Percentiles rank a stretch among this genome's conserved stretches.
phyloP scores from a whole-genome alignment of 2,113 vertebrate species.

The Nettapus auritus region DNA sequence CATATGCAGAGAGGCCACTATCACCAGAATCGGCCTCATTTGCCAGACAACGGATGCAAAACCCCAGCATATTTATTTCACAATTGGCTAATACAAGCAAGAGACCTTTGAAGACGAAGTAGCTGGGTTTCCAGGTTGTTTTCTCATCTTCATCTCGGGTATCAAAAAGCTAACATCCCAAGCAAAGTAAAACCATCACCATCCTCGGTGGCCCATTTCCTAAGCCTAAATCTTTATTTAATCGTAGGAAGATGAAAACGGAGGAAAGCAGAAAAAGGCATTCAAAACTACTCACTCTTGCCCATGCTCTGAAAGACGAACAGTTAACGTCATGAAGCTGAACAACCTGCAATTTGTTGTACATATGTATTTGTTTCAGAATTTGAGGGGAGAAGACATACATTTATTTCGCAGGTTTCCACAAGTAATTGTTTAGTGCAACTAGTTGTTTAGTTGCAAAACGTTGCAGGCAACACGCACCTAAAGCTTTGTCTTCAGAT shows the following conservation, averaged over 20 bases:
- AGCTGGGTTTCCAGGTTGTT: not conserved
- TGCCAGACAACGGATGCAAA: conserved; percentile 26
- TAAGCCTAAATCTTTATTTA: not conserved
- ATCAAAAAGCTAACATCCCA: not conserved
- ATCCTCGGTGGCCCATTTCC: not conserved
- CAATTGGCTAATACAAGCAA: not conserved
- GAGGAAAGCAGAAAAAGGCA: not conserved
- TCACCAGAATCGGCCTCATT: not conserved
- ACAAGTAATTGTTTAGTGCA: not conserved
- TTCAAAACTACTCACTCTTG: not conserved
- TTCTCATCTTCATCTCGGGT: not conserved
- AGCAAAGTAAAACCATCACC: not conserved
- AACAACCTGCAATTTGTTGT: not conserved
- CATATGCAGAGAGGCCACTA: not conserved
- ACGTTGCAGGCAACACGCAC: not conserved
- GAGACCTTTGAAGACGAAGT: not conserved
- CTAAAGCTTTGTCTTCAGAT: not conserved
- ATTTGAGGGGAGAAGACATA: not conserved
- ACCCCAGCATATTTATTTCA: not conserved
- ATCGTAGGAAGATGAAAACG: not conserved
- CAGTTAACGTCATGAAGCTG: not conserved
- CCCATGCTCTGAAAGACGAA: not conserved
- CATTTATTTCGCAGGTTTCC: not conserved
- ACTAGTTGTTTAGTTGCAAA: not conserved
- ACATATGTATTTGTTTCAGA: not conserved